A percentile compares a stretch with the other conserved stretches of the same genome.
These are phyloP conservation scores for Typhlichthys eigenmanni DNA, from an alignment of 2,797 vertebrate species.

Conservation along the genomic window DNA sequence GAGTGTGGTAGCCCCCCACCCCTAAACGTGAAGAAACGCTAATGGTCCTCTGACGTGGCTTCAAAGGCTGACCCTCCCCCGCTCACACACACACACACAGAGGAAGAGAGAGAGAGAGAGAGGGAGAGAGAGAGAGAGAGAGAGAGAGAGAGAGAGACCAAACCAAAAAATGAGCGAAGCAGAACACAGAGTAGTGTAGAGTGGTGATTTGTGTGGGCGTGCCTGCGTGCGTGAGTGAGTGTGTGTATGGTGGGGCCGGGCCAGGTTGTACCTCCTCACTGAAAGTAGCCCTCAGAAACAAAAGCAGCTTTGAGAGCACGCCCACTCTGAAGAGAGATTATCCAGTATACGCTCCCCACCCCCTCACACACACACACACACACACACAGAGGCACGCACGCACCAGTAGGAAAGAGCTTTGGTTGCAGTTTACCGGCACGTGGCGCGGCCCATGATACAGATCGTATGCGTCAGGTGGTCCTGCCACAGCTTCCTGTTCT, in stretches of 20 bases:
- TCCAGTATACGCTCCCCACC: conserved; percentile 26
- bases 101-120: background rate
- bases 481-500: conserved; percentile 55
- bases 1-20: conserved; percentile 38
- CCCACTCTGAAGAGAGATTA: conserved; percentile 72
- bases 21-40: conserved; percentile 35
- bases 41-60: conserved; percentile 29
- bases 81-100: background rate
- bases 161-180: background rate
- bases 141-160: conserved; percentile 1
- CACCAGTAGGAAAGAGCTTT: conserved; percentile 61
- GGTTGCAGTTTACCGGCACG: conserved; percentile 75
- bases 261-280: conserved; percentile 65
- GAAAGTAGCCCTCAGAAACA: conserved; percentile 75
- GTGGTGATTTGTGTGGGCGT: background rate
- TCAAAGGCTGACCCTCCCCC: conserved; percentile 41
- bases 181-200: too few species aligned
- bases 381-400: conserved; percentile 12
- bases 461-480: conserved; percentile 78
- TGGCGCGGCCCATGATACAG: conserved; percentile 75
- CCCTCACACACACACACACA: conserved; percentile 16
- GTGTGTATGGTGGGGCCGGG: conserved; percentile 36
- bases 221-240: conserved; percentile 18
- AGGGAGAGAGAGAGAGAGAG: background rate
- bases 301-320: conserved; percentile 76